phyloP scores from a whole-genome alignment of 2,888 invertebrate species.

The Meiosimyza decipiens region DNA sequence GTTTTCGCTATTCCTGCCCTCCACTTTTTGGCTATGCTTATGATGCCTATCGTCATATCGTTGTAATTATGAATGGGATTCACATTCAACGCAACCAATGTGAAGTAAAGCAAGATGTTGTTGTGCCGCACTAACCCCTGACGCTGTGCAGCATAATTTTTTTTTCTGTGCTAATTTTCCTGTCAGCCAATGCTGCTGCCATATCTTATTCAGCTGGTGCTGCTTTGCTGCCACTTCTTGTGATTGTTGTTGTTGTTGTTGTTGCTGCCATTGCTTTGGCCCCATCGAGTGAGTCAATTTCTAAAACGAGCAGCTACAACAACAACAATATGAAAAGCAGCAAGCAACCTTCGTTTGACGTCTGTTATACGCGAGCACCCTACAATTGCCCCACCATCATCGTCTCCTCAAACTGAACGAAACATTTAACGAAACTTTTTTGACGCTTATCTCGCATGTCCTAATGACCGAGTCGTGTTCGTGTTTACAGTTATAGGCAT shows the following conservation, averaged over 20 bases:
- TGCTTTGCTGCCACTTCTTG: neutral
- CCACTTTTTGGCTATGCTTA: neutral
- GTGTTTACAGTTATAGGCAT: too few relatives aligned
- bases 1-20: neutral
- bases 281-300: conserved; percentile 28
- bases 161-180: conserved; percentile 3
- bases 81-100: conserved; percentile 8
- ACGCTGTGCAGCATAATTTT: neutral
- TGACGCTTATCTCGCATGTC: conserved; percentile 44
- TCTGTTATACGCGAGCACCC: neutral
- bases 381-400: too few relatives aligned
- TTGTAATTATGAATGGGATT: conserved; percentile 27
- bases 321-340: neutral
- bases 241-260: neutral
- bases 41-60: neutral
- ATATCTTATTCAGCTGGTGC: neutral
- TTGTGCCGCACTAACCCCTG: neutral
- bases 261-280: conserved; percentile 16
- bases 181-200: neutral
- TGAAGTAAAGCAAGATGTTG: neutral
- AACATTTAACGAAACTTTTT: conserved; percentile 26
- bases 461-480: conserved; percentile 56
- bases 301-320: conserved; percentile 1
- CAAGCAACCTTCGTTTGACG: conserved; percentile 18
- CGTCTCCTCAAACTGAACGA: neutral